Percentiles rank a stretch among this genome's conserved stretches.
These are phyloP conservation scores for Epizoanthus illoricatus DNA, from an alignment of 92 coral and sea anemone genomes.

Conservation along the genomic window DNA sequence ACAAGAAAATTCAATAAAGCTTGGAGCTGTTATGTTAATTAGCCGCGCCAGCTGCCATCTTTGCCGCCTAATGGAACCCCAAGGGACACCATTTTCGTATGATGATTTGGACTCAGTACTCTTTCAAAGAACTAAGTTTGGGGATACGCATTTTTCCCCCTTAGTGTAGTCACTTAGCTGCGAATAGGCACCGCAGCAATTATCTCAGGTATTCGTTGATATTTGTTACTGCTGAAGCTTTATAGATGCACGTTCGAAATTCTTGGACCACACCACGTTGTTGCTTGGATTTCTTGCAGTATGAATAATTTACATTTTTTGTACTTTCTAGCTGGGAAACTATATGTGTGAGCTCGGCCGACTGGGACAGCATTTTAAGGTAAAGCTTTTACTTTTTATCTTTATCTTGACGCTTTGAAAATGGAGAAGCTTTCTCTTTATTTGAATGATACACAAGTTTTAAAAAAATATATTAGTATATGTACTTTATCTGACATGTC, in stretches of 20 bases:
- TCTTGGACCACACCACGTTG: constrained; percentile 27
- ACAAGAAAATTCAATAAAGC: constrained; percentile 63
- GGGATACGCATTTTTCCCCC: not conserved
- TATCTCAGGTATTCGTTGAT: not conserved
- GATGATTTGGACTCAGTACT: not conserved
- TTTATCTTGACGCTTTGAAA: not conserved
- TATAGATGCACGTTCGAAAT: constrained; percentile 7
- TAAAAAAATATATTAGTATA: not conserved
- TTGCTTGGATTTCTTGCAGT: constrained; percentile 21
- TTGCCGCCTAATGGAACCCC: constrained; percentile 18
- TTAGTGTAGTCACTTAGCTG: not conserved
- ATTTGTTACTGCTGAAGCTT: not conserved
- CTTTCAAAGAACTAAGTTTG: constrained; percentile 1
- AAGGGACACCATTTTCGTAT: not conserved
- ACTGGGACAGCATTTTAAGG: constrained; percentile 85
- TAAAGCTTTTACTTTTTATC: constrained; percentile 26
- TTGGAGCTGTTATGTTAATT: constrained; percentile 74
- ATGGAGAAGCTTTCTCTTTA: too few species aligned
- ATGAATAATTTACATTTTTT: constrained; percentile 28
- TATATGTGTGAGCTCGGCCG: constrained; percentile 64
- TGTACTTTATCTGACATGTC: not conserved
- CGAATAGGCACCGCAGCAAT: not conserved
- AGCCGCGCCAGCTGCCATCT: constrained; percentile 68
- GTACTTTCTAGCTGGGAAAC: constrained; percentile 81
- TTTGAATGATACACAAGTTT: too few species aligned